A percentile compares a stretch with the other conserved stretches of the same genome.
Conservation (phyloP, 2,797 vertebrate genomes). For the Sebastiscus tertius region DNA sequence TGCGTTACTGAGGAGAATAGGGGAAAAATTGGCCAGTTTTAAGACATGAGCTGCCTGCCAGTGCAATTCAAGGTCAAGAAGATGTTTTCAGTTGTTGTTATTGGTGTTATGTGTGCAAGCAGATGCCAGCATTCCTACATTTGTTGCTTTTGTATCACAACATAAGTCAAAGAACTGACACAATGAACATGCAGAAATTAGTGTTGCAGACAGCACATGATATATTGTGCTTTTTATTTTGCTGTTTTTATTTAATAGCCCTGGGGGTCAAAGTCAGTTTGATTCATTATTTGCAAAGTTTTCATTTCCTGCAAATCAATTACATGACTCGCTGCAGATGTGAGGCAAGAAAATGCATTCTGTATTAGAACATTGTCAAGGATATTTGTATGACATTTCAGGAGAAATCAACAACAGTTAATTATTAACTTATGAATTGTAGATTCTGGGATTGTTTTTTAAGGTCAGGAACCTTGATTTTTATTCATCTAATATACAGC, state of each 20-base stretch:
- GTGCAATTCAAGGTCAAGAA: constrained; percentile 43
- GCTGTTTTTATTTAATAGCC: constrained; percentile 3
- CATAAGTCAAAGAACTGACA: background rate
- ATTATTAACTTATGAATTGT: constrained; percentile 15
- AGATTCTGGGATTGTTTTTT: constrained; percentile 19
- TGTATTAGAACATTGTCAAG: background rate
- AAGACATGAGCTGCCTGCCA: constrained; percentile 32
- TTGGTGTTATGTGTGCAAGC: constrained; percentile 3
- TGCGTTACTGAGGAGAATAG: constrained; percentile 51
- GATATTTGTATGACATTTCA: constrained; percentile 18
- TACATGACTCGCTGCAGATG: background rate
- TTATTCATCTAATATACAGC: constrained; percentile 22
- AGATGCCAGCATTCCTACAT: background rate
- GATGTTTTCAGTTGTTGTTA: constrained; percentile 29
- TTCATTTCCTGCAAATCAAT: constrained; percentile 13
- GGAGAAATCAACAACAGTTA: constrained; percentile 11
- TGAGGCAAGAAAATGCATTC: background rate
- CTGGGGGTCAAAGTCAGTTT: constrained; percentile 2
- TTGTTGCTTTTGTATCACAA: background rate
- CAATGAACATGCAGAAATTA: background rate
- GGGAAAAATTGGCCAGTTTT: constrained; percentile 40
- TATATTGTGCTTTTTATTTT: background rate
- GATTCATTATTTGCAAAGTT: constrained; percentile 1
- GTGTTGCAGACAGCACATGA: background rate
- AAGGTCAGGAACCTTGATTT: constrained; percentile 9